Percentiles rank a stretch among this genome's conserved stretches.
Evolutionary conservation across 2,888 invertebrate species (phyloP).

Genomic region (Helicoverpa assulta): DNA sequence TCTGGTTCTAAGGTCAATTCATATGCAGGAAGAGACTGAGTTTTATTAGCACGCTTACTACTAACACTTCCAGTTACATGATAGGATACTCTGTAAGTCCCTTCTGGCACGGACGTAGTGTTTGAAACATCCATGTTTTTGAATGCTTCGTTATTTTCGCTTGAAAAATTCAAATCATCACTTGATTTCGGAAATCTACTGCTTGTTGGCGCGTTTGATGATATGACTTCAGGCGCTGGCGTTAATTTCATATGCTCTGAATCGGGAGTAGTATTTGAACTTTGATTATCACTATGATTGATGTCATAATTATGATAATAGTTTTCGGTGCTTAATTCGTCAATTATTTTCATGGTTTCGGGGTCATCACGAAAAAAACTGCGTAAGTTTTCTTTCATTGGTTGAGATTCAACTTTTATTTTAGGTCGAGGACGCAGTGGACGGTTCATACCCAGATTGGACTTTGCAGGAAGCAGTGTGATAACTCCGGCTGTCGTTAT

Average conservation of each 20-base stretch:
- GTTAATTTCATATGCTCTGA: slow-evolving; percentile 67
- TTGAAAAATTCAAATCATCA: slow-evolving; percentile 71
- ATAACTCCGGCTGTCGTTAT: slow-evolving; percentile 83
- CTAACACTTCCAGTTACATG: slow-evolving; percentile 88
- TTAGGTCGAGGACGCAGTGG: slow-evolving; percentile 92
- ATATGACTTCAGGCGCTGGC: slow-evolving; percentile 67
- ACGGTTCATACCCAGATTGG: slow-evolving; percentile 94
- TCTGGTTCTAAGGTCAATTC: slow-evolving; percentile 85
- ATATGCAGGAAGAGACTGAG: slow-evolving; percentile 83
- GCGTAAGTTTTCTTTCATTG: slow-evolving; percentile 76
- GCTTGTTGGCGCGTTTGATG: slow-evolving; percentile 68
- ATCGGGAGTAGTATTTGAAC: slow-evolving; percentile 70
- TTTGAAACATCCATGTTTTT: slow-evolving; percentile 57
- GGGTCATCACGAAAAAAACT: slow-evolving; percentile 77
- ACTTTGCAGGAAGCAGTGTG: slow-evolving; percentile 94
- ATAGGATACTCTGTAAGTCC: slow-evolving; percentile 86
- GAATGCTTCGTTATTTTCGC: slow-evolving; percentile 55
- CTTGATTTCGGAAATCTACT: slow-evolving; percentile 84
- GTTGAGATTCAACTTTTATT: slow-evolving; percentile 77
- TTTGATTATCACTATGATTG: slow-evolving; percentile 66
- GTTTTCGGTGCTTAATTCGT: slow-evolving; percentile 76
- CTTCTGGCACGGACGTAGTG: slow-evolving; percentile 77
- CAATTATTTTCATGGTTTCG: slow-evolving; percentile 73
- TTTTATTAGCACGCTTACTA: slow-evolving; percentile 86
- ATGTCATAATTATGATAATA: slow-evolving; percentile 67